Evolutionary conservation across 2,113 vertebrate species (phyloP).

Genomic region (Mixornis gularis): DNA sequence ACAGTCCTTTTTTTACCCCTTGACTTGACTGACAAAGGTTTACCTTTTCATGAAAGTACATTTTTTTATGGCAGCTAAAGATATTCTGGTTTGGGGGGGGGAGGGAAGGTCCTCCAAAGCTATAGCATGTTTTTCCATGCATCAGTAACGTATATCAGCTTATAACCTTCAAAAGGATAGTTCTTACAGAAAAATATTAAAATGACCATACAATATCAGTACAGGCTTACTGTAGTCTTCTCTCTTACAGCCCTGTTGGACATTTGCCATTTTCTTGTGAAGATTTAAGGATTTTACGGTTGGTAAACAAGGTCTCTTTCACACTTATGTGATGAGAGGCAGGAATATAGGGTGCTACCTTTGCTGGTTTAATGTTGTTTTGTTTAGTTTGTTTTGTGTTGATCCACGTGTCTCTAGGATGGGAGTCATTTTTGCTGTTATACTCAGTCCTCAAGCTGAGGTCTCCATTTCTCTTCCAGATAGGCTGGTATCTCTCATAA

Average conservation of each 20-base stretch:
- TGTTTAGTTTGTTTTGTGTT: not conserved
- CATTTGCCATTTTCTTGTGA: not conserved
- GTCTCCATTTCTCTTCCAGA: not conserved
- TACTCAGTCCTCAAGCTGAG: not conserved
- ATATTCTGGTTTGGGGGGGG: not conserved
- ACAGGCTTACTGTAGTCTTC: not conserved
- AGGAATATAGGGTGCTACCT: not conserved
- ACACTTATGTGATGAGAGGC: not conserved
- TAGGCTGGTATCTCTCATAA: not conserved
- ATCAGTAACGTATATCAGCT: not conserved
- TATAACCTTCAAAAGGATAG: not conserved
- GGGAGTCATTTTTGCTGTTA: not conserved
- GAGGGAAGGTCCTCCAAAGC: not conserved
- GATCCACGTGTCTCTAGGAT: not conserved
- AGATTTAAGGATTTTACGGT: not conserved
- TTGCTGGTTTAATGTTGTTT: not conserved
- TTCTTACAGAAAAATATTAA: not conserved
- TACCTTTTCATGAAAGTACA: not conserved
- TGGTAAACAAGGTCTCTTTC: not conserved
- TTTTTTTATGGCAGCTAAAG: not conserved
- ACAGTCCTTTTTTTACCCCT: rapidly evolving
- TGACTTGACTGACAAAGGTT: not conserved
- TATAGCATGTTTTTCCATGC: not conserved
- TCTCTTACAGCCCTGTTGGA: not conserved
- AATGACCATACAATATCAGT: not conserved